Base-by-base conservation (phyloP, 2,888 invertebrate species). In the Ischnura elegans region DNA sequence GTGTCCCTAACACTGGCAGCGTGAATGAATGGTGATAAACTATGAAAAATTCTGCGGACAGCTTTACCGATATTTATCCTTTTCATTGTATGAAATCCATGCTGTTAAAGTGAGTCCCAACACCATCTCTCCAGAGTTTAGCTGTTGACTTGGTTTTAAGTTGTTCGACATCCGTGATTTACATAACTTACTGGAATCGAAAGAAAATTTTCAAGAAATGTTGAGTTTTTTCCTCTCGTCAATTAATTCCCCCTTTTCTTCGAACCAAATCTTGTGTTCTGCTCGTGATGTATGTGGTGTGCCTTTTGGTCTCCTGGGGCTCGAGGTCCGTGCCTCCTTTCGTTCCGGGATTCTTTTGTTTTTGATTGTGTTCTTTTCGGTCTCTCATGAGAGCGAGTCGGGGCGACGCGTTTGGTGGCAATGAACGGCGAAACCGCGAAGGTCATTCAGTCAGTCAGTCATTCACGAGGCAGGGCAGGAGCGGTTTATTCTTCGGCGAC, bases 401-500 rank as follows among this genome's bases (percentile, higher is more conserved):
- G 61, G 76, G 76, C 36, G 3, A 13, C 10, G 76, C 10, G 10
- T 0, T n/a, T 4, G 76, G 36, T 76, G 76, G 76, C 76, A 76
- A 76, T 76, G 76, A 76, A 76, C 76, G 76, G 16, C 6, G 61
- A 76, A 21, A 21, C 29, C 76, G 36, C 29, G 36, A 36, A 36
- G 61, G n/a, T n/a, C n/a, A n/a, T n/a, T 47, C 47, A 47, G 29
- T 36, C 76, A 76, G 29, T 76, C 36, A 76, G 76, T 76, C 76
- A 76, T 76, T 76, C 76, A 76, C 76, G 76, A 76, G 29, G 76
- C 76, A 36, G 76, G 76, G 76, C 76, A 36, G 16, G 36, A n/a
- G 61, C 61, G 1, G 8, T n/a, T 61, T 61, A 25, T 61, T 61
- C 36, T 36, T 76, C 36, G 29, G 61, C 29, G 36, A 76, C 36